Percentiles rank a stretch among this genome's conserved stretches.
Conservation (phyloP, 1,140 invertebrate species). For the Drosophila chauvacae region DNA sequence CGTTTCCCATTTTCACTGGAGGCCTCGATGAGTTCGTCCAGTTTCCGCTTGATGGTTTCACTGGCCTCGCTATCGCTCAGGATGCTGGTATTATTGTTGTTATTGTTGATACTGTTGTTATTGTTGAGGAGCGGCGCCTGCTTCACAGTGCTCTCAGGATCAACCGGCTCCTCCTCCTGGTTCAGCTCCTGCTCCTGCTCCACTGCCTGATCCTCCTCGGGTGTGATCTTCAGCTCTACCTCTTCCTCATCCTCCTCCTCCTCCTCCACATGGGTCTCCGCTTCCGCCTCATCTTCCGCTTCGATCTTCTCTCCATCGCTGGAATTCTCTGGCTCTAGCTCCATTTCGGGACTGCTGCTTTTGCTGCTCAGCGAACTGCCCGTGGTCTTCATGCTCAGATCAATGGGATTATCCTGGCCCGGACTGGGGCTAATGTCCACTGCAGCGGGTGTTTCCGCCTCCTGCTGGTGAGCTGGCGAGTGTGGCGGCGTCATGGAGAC, state of each 20-base stretch:
- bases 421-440: constrained; percentile 4
- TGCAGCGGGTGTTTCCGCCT: constrained; percentile 6
- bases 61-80: constrained; percentile 59
- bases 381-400: constrained; percentile 89
- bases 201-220: constrained; percentile 74
- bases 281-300: constrained; percentile 70
- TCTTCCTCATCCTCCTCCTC: not conserved
- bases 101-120: constrained; percentile 68
- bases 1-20: constrained; percentile 85
- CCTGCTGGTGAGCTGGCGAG: constrained; percentile 61
- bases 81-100: constrained; percentile 56
- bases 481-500: constrained; percentile 84
- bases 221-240: constrained; percentile 13
- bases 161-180: constrained; percentile 46
- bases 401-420: constrained; percentile 91
- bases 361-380: constrained; percentile 84
- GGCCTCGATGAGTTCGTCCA: constrained; percentile 78
- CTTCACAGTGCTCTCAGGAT: constrained; percentile 56
- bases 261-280: constrained; percentile 62
- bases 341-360: constrained; percentile 41
- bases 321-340: constrained; percentile 47
- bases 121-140: constrained; percentile 54
- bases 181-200: constrained; percentile 68
- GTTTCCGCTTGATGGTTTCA: constrained; percentile 81
- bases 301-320: constrained; percentile 49